Conservation (phyloP, 2,888 invertebrate genomes). For the Gisinianus flammeolus region DNA sequence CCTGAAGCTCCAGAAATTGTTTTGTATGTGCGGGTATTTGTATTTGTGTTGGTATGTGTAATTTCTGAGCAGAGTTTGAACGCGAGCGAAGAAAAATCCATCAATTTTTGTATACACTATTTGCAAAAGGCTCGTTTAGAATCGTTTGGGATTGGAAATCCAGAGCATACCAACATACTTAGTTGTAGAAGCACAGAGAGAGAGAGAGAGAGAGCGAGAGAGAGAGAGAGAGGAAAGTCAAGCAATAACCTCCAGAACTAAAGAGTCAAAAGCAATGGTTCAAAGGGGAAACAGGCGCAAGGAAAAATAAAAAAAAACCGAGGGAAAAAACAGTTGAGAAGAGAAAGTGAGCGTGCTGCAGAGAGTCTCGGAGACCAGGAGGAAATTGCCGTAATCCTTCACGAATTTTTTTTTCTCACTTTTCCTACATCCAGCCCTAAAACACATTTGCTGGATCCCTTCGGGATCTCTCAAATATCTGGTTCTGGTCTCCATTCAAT, state of each 20-base stretch:
- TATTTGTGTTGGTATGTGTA: too few species aligned
- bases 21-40: too few species aligned
- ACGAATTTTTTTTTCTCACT: conserved; percentile 20
- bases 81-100: too few species aligned
- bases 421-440: conserved; percentile 5
- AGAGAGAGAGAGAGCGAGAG: too few species aligned
- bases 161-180: too few species aligned
- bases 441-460: conserved; percentile 16
- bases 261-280: background rate
- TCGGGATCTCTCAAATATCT: conserved; percentile 14
- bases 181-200: too few species aligned
- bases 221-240: background rate
- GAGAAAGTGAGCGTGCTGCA: background rate
- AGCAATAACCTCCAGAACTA: background rate
- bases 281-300: background rate
- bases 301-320: background rate
- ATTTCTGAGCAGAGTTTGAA: too few species aligned
- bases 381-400: conserved; percentile 17
- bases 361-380: background rate
- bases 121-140: too few species aligned
- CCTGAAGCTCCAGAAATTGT: too few species aligned
- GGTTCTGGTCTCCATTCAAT: background rate
- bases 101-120: too few species aligned
- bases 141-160: too few species aligned
- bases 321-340: background rate